These are phyloP conservation scores for Danionella dracula DNA, from an alignment of 2,797 vertebrate genomes.

Conservation along the genomic window DNA sequence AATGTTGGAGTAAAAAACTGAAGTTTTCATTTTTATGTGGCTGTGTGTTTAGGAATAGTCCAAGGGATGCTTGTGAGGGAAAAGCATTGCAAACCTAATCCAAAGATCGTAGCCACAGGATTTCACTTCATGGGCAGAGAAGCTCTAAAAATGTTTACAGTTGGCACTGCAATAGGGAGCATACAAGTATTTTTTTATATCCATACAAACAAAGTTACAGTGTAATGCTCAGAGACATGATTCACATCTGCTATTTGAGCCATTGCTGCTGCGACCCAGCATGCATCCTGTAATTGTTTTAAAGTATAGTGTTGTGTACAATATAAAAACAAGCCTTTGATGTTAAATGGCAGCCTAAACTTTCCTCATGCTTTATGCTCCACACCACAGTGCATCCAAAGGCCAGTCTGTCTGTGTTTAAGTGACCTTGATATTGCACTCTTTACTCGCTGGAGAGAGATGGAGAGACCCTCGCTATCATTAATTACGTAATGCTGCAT, in stretches of 20 bases:
- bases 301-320: not conserved
- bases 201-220: too few relatives aligned
- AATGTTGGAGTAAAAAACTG: too few relatives aligned
- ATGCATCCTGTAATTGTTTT: not conserved
- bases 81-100: not conserved
- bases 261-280: not conserved
- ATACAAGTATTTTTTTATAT: not conserved
- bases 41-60: not conserved
- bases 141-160: not conserved
- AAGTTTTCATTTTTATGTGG: not conserved
- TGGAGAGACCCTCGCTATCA: slow-evolving; percentile 36
- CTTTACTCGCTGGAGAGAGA: slow-evolving; percentile 15
- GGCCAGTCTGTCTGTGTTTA: not conserved
- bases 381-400: not conserved
- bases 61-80: not conserved
- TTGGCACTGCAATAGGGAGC: not conserved
- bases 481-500: slow-evolving; percentile 41
- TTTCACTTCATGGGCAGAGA: not conserved
- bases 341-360: not conserved
- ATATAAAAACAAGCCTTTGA: not conserved
- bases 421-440: not conserved
- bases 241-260: too few relatives aligned
- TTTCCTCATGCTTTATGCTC: not conserved
- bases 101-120: slow-evolving; percentile 1
- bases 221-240: too few relatives aligned